Base-by-base conservation (phyloP, 2,888 invertebrate genomes). In the Proisotoma minuta region DNA sequence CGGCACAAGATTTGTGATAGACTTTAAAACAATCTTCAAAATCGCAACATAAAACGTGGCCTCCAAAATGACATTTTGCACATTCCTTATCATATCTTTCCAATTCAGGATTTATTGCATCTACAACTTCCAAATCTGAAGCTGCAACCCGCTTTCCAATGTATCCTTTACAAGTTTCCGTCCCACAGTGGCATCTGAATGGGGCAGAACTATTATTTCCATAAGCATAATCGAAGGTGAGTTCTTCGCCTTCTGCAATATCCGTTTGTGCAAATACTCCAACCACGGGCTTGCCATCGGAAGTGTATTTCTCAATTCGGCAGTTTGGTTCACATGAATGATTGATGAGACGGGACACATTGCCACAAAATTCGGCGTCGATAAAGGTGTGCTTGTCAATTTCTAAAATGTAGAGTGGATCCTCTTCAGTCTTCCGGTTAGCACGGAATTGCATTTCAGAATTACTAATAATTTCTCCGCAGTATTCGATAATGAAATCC, bases 261-360 rank as follows among this genome's bases (percentile, higher is more conserved):
- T 61, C 52, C 15, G 60, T 48, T 0, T 50, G 49, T 0, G 73
- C 70, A 59, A 72, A 73, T 8, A 72, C 62, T 15, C 71, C 73
- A 27, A 68, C 71, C 5, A 73, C 73, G 8, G 62, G 53, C 20
- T 53, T 59, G 20, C 68, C 69, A 40, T 52, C 10, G 1, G 69
- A 71, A 3, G 59, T 58, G 28, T 70, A 73, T 48, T 71, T 70
- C 27, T 71, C 52, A 4, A 63, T 63, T 10, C 50, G 57, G 49
- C 73, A 71, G 28, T 73, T 73, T 0, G 73, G 73, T 4, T 69
- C 65, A 54, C 73, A 73, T 0, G 70, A 68, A 43, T 73, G 73
- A 47, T 73, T 73, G 12, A 73, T 73, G 1, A 73, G 56, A 22
- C 73, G 51, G 5, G 70, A 65, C 1, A 71, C 15, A 59, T 71